Base-by-base conservation (phyloP, 2,113 vertebrate genomes). In the Gallinago paraguaiae region DNA sequence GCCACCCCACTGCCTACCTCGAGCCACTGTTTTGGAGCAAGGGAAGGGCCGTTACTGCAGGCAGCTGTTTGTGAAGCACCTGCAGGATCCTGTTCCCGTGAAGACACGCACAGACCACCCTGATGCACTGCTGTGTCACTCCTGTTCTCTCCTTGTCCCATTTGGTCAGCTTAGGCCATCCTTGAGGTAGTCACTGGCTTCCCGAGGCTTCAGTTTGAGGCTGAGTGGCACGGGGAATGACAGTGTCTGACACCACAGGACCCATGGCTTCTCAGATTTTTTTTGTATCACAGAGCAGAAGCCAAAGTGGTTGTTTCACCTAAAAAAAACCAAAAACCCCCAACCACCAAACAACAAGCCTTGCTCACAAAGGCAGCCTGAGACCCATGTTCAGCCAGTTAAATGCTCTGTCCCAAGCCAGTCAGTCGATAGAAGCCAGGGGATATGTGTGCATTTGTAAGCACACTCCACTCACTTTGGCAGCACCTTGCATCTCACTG, bases 71-170 rank as follows among this genome's bases (percentile, higher is more conserved):
- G 86, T 12, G 1, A 63, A 18, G 31, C 51, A 43, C 43, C 64
- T 35, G 46, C 65, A 74, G 80, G 41, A 23, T 45, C 41, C 22
- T 13, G 18, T 10, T 43, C 45, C 85, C 0, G 7, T 17, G n/a
- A 57, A 64, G 54, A 37, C 51, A 16, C 1, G 0, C 22, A 19
- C 16, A 70, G 82, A 54, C 43, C 11, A 10, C 54, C 18, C 41
- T 9, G 6, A 6, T 18, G 57, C 33, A 46, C 56, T 65, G 60
- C 31, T 35, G 4, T 17, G 25, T 20, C 2, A 0, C 46, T 37
- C 18, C 43, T 1, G 1, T 10, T n/a, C 25, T 35, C 20, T 33
- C 48, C 4, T 0, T 9, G 13, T 41, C 69, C 77, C 20, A 4
- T 56, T 39, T 30, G 51, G 64, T 14, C 80, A 39, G 12, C 4